These are phyloP conservation scores for Ophiothrix spiculata DNA, from an alignment of 35 echinoderm and acorn worm species.

Conservation along the genomic window DNA sequence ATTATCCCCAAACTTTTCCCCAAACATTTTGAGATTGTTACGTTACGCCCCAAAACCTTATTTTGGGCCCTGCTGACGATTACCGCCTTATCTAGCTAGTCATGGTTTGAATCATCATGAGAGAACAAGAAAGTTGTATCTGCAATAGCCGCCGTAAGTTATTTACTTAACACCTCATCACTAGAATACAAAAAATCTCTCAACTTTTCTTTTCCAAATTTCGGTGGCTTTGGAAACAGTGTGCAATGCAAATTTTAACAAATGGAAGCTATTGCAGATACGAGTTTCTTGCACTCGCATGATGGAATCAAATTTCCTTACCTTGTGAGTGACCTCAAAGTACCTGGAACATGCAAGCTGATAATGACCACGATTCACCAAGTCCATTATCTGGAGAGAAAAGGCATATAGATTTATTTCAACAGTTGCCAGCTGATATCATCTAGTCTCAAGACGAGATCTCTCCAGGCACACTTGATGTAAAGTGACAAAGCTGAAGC, in stretches of 20 bases:
- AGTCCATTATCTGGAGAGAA: slow-evolving; percentile 63
- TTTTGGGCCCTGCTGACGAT: too few species aligned
- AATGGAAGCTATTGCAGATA: neutral
- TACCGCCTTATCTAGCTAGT: too few species aligned
- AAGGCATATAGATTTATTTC: neutral
- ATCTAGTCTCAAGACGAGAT: neutral
- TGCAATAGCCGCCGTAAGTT: too few species aligned
- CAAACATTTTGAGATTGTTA: too few species aligned
- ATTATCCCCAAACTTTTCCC: too few species aligned
- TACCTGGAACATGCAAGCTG: slow-evolving; percentile 95
- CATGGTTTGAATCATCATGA: too few species aligned
- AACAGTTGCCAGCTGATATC: neutral
- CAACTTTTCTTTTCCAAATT: neutral
- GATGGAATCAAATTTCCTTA: slow-evolving; percentile 33
- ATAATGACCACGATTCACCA: slow-evolving; percentile 83
- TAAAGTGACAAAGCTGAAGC: too few species aligned
- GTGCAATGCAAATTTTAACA: neutral
- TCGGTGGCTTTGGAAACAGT: neutral
- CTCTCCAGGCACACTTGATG: neutral
- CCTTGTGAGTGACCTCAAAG: slow-evolving; percentile 88
- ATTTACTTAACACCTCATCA: too few species aligned
- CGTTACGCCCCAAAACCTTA: too few species aligned
- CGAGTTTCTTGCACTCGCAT: neutral
- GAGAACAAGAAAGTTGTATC: too few species aligned
- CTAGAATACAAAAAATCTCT: too few species aligned